Conservation (phyloP, 1,140 invertebrate species). For the Laupala kohalensis region DNA sequence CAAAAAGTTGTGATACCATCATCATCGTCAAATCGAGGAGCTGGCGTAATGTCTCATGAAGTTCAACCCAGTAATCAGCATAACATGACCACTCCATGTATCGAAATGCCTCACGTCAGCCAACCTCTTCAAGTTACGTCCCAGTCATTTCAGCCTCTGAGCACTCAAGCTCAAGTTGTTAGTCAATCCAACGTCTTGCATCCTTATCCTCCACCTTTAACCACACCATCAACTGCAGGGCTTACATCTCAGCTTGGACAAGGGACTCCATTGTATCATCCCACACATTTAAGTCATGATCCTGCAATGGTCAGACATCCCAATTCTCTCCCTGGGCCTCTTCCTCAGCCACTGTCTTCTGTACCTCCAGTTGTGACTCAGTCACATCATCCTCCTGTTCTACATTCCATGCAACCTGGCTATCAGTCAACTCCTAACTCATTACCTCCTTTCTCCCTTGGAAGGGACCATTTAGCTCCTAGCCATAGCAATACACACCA, state of each 20-base stretch:
- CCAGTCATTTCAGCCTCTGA: neutral
- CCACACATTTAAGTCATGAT: neutral
- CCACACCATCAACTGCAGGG: constrained; percentile 32
- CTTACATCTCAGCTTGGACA: constrained; percentile 14
- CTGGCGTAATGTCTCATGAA: neutral
- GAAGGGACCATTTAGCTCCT: constrained; percentile 12
- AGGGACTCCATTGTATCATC: neutral
- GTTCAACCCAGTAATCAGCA: neutral
- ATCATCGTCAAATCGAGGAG: neutral
- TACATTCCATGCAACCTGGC: constrained; percentile 14
- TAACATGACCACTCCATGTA: neutral
- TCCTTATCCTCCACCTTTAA: constrained; percentile 26
- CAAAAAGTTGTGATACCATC: neutral
- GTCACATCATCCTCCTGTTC: constrained; percentile 14
- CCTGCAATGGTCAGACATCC: neutral
- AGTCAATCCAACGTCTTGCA: neutral
- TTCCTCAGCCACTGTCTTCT: neutral
- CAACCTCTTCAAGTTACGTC: neutral
- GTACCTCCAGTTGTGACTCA: constrained; percentile 16
- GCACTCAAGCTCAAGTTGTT: neutral
- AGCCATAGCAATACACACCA: constrained; percentile 12
- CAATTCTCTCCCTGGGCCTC: neutral
- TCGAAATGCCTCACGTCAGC: neutral
- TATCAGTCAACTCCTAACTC: constrained; percentile 9
- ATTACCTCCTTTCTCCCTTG: constrained; percentile 18